These are phyloP conservation scores for Pachypsylla venusta DNA, from an alignment of 1,140 invertebrate genomes.

Conservation along the genomic window DNA sequence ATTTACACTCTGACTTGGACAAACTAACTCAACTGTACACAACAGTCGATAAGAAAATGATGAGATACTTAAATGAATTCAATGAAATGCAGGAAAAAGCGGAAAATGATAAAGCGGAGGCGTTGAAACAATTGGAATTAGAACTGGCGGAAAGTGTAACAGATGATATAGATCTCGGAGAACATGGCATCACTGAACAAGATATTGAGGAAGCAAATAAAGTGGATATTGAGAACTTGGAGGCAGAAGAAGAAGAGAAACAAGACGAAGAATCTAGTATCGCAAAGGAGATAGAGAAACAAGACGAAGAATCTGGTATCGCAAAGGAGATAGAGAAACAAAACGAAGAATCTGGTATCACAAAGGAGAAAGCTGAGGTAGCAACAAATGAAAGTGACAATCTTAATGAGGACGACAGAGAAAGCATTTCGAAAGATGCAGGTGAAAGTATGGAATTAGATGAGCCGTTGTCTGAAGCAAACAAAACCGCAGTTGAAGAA, in stretches of 20 bases:
- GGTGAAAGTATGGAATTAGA: too few species aligned
- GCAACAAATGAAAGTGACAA: too few species aligned
- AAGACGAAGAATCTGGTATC: not conserved
- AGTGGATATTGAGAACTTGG: not conserved
- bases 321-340: not conserved
- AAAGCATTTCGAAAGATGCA: too few species aligned
- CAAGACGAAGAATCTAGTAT: not conserved
- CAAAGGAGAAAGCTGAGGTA: not conserved
- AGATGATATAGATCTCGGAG: not conserved
- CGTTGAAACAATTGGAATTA: not conserved
- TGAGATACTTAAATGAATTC: not conserved
- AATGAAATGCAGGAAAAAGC: not conserved
- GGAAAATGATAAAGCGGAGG: too few species aligned
- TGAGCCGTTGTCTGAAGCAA: too few species aligned
- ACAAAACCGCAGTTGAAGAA: too few species aligned
- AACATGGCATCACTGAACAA: not conserved
- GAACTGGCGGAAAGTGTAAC: not conserved
- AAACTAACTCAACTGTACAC: not conserved
- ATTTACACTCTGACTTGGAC: constrained; percentile 3
- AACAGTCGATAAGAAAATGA: not conserved
- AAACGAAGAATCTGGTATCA: not conserved
- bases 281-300: not conserved
- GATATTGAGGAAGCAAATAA: not conserved
- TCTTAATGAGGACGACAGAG: too few species aligned
- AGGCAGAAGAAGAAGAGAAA: not conserved